Evolutionary conservation across 2,113 vertebrate species (phyloP).

Genomic region (Marmota monax): DNA sequence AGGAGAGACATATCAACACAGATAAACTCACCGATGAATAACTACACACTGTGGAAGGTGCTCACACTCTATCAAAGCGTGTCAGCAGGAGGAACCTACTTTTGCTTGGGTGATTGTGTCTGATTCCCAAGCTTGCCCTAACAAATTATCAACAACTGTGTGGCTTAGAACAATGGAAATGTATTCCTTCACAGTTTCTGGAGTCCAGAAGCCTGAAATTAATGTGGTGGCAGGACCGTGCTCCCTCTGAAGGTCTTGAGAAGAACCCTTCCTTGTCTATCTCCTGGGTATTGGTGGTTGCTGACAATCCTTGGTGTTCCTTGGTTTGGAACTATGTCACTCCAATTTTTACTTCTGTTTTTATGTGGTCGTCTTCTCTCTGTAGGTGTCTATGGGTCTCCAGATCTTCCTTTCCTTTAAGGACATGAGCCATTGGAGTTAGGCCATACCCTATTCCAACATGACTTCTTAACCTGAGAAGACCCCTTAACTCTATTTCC

Average conservation of each 20-base stretch:
- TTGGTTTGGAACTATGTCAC: background rate
- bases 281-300: background rate
- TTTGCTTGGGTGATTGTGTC: background rate
- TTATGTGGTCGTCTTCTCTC: background rate
- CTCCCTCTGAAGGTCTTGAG: background rate
- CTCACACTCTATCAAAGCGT: background rate
- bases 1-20: background rate
- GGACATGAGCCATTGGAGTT: background rate
- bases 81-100: background rate
- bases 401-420: background rate
- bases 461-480: background rate
- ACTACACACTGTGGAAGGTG: background rate
- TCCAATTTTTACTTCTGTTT: background rate
- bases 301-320: accelerated
- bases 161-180: background rate
- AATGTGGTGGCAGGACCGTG: background rate
- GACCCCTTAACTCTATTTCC: background rate
- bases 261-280: background rate
- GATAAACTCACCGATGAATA: background rate
- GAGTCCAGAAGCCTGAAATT: background rate
- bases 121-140: background rate
- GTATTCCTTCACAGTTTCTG: background rate
- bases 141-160: background rate
- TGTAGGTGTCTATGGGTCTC: background rate
- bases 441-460: background rate